A percentile compares a stretch with the other conserved stretches of the same genome.
Evolutionary conservation across 2,113 vertebrate species (phyloP).

Genomic region (Pica pica): DNA sequence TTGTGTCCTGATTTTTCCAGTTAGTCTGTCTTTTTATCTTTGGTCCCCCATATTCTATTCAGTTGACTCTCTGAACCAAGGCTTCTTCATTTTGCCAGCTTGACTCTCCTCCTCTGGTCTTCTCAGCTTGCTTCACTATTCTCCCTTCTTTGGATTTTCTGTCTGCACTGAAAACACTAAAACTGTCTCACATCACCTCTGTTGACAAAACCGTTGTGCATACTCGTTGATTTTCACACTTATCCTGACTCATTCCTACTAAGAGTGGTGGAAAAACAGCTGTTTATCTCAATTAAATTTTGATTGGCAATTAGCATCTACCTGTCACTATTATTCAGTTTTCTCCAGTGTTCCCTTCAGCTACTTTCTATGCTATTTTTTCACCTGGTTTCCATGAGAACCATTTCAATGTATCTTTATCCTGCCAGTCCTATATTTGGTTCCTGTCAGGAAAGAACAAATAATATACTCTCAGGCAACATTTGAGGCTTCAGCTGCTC

Average conservation of each 20-base stretch:
- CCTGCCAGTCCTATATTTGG: background rate
- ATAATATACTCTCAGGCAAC: background rate
- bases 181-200: background rate
- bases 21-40: background rate
- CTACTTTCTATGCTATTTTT: slow-evolving; percentile 54
- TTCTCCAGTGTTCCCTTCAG: slow-evolving; percentile 31
- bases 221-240: slow-evolving; percentile 35
- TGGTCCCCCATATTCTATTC: background rate
- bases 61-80: slow-evolving; percentile 24
- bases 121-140: background rate
- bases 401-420: slow-evolving; percentile 10
- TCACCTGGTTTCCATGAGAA: slow-evolving; percentile 72
- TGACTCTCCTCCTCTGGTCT: background rate
- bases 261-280: slow-evolving; percentile 54
- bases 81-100: background rate
- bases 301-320: slow-evolving; percentile 70
- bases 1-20: background rate
- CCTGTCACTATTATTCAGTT: slow-evolving; percentile 60
- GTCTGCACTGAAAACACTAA: background rate
- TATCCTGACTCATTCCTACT: slow-evolving; percentile 25
- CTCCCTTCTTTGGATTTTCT: slow-evolving; percentile 15
- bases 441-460: background rate
- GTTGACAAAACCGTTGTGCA: slow-evolving; percentile 7
- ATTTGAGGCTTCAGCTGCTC: background rate
- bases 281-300: slow-evolving; percentile 73